Base-by-base conservation (phyloP, 2,797 vertebrate genomes). In the Sebastolobus alascanus region DNA sequence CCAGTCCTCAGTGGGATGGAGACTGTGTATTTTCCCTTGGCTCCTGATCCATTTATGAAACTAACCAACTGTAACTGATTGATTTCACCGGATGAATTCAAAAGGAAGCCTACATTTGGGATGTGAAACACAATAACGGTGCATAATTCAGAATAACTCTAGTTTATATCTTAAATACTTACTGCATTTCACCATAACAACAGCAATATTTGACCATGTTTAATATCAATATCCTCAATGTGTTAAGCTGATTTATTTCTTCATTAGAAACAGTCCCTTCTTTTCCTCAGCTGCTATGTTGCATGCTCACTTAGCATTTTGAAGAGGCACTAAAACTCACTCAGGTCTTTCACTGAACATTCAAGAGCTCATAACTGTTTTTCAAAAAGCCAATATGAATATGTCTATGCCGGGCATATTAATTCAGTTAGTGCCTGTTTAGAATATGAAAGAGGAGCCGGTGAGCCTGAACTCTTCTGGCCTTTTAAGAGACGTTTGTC, bases 41-140 rank as follows among this genome's bases (percentile, higher is more conserved):
- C 50, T 73, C 58, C 64, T 61, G 77, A 82, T 77, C 79, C 66
- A 83, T 85, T 88, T 86, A 43, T 79, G 33, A 83, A 87, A 78
- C 69, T 8, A 71, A 68, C 73, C 76, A 82, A 65, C 61, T 72
- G 79, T 52, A 65, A 82, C 66, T 55, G 67, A 85, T 79, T 74
- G 25, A 70, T 79, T 85, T 87, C 60, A 58, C 73, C 16, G 54
- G 60, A 75, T 77, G 55, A 63, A 43, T 69, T 63, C 29, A 25
- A 67, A 33, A 55, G 61, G 37, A 69, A 76, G 66, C 58, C 3
- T 76, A n/a, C 22, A 43, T 33, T 73, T 58, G 10, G 4, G 33
- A 10, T 13, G 22, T 75, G 56, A 65, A 76, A 55, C 18, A 12
- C 54, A 75, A 55, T 73, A 50, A 50, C 38, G 10, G 13, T 52